A percentile compares a stretch with the other conserved stretches of the same genome.
phyloP scores from a whole-genome alignment of 2,113 vertebrate genomes.

The Elaphurus davidianus region DNA sequence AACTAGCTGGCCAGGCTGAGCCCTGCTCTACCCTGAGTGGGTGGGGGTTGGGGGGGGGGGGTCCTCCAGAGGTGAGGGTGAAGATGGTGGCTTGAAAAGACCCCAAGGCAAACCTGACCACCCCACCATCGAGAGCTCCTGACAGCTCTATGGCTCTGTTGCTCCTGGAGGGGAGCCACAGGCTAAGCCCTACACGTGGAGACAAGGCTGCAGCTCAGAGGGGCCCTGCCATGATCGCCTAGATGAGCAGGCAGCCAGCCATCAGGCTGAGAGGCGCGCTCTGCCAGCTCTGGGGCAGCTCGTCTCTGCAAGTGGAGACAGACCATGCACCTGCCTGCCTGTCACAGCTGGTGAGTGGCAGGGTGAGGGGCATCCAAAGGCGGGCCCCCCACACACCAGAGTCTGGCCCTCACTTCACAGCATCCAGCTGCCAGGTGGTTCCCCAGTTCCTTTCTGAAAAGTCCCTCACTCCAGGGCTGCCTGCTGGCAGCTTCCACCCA shows the following conservation, averaged over 20 bases:
- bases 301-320: not conserved
- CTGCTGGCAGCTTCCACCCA: not conserved
- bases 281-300: not conserved
- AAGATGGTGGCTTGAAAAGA: not conserved
- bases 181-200: not conserved
- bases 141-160: not conserved
- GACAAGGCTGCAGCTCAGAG: not conserved
- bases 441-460: not conserved
- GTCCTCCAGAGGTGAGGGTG: not conserved
- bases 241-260: not conserved
- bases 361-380: too few relatives aligned
- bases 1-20: not conserved
- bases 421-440: not conserved
- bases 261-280: not conserved
- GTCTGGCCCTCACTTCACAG: not conserved
- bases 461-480: not conserved
- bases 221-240: not conserved
- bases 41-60: too few relatives aligned
- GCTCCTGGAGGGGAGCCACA: not conserved
- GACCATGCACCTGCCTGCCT: not conserved
- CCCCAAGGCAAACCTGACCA: not conserved
- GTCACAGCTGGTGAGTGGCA: not conserved
- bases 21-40: not conserved
- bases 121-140: not conserved
- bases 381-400: not conserved